Conservation (phyloP, 2,888 invertebrate species). For the Leistus spinibarbis region DNA sequence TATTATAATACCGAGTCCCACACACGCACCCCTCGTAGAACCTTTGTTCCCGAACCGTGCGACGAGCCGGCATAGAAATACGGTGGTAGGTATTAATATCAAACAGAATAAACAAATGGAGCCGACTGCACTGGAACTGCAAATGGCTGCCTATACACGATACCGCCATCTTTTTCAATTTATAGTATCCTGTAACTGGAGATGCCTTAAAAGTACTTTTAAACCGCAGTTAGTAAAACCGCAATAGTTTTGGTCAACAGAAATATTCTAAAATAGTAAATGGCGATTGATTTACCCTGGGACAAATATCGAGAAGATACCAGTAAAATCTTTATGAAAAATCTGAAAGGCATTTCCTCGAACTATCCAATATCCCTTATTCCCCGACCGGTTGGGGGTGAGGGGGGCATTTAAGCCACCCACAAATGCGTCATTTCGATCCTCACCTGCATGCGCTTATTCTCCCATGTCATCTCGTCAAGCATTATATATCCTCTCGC, state of each 20-base stretch:
- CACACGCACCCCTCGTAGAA: background rate
- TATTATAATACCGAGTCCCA: background rate
- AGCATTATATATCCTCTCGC: background rate
- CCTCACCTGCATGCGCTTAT: too few relatives aligned
- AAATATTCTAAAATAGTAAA: too few relatives aligned
- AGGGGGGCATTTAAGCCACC: background rate
- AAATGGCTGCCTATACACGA: background rate
- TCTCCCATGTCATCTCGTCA: background rate
- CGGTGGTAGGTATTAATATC: slow-evolving; percentile 17
- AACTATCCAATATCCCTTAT: too few relatives aligned
- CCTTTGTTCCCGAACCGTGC: background rate
- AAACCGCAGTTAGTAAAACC: too few relatives aligned
- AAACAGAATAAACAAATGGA: slow-evolving; percentile 2
- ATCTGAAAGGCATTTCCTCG: too few relatives aligned
- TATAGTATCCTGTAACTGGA: background rate
- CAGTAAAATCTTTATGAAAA: too few relatives aligned
- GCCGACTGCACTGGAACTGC: background rate
- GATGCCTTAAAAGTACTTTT: background rate
- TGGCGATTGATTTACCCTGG: too few relatives aligned
- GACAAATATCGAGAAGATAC: too few relatives aligned
- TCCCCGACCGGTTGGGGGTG: background rate
- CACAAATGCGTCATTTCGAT: background rate
- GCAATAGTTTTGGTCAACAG: too few relatives aligned
- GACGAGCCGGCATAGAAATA: background rate
- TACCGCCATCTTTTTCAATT: slow-evolving; percentile 1